A percentile compares a stretch with the other conserved stretches of the same genome.
Conservation (phyloP, 2,797 vertebrate genomes). For the Coluber constrictor region DNA sequence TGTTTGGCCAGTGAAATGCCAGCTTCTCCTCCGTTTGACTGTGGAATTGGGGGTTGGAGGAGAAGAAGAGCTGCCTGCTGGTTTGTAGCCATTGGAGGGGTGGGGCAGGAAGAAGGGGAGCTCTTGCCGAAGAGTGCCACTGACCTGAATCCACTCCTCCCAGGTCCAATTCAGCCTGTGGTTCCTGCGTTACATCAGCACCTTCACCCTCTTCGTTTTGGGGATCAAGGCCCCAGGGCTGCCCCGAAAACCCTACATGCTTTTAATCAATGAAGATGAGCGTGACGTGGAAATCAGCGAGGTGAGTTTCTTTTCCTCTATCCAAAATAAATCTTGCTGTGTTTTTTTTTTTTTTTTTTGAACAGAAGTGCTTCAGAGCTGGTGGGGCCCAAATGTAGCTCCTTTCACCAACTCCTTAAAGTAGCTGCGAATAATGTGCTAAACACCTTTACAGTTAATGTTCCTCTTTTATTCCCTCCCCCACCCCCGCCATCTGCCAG, state of each 20-base stretch:
- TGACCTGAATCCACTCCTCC: slow-evolving; percentile 26
- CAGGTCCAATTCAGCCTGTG: slow-evolving; percentile 90
- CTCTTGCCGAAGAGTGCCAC: background rate
- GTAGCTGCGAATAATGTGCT: background rate
- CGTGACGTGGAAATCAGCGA: slow-evolving; percentile 80
- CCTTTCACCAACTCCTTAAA: background rate
- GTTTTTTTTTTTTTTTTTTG: background rate
- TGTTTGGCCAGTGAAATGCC: background rate
- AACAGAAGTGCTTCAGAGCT: background rate
- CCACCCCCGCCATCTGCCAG: background rate
- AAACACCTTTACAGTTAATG: background rate
- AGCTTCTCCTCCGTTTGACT: background rate
- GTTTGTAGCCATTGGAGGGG: background rate
- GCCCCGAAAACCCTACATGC: slow-evolving; percentile 82
- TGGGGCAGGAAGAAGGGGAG: background rate
- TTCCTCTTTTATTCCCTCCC: background rate
- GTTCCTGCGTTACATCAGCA: slow-evolving; percentile 83
- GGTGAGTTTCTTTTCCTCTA: slow-evolving; percentile 41
- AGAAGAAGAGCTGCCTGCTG: background rate
- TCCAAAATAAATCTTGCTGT: background rate
- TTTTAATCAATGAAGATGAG: slow-evolving; percentile 89
- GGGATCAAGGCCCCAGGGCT: slow-evolving; percentile 90
- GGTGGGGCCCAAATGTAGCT: background rate
- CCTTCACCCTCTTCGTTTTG: slow-evolving; percentile 82
- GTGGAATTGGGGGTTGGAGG: background rate